Conservation (phyloP, 2,113 vertebrate species). For the Pachypanchax playfairii region DNA sequence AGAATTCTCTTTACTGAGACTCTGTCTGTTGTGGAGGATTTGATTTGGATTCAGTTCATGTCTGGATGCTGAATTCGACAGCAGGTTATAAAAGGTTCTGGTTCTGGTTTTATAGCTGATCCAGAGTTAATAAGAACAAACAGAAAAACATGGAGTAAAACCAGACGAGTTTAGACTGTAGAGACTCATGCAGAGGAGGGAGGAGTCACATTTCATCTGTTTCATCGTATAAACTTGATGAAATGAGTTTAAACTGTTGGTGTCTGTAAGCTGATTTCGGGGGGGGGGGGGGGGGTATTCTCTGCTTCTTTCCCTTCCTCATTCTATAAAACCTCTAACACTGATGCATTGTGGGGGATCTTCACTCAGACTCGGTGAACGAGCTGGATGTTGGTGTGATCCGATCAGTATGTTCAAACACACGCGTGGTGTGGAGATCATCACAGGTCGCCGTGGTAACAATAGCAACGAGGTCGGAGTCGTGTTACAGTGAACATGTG, state of each 20-base stretch:
- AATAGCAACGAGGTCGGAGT: slow-evolving; percentile 17
- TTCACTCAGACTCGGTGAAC: background rate
- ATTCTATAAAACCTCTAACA: background rate
- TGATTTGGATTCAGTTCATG: no score
- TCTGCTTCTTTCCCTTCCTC: no score
- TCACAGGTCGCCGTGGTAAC: slow-evolving; percentile 29
- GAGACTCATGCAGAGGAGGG: background rate
- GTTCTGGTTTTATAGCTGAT: no score
- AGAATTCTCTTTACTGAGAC: no score
- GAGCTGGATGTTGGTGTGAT: background rate
- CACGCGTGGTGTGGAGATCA: slow-evolving; percentile 5
- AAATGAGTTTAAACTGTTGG: slow-evolving; percentile 16
- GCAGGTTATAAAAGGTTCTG: no score
- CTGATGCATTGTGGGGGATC: slow-evolving; percentile 26
- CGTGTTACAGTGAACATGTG: slow-evolving; percentile 52
- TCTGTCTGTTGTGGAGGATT: no score
- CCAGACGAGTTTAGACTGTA: no score
- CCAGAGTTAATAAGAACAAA: background rate
- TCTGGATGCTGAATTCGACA: no score
- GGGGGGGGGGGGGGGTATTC: slow-evolving; percentile 10
- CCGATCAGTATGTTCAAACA: background rate
- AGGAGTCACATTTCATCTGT: slow-evolving; percentile 16
- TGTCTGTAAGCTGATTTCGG: slow-evolving; percentile 22
- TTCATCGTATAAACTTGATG: slow-evolving; percentile 12
- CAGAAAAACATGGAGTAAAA: background rate